Evolutionary conservation across 2,888 invertebrate genomes (phyloP), one percentile per base, ranked within the genome.

Genomic region (Macrostomum cliftonense): DNA sequence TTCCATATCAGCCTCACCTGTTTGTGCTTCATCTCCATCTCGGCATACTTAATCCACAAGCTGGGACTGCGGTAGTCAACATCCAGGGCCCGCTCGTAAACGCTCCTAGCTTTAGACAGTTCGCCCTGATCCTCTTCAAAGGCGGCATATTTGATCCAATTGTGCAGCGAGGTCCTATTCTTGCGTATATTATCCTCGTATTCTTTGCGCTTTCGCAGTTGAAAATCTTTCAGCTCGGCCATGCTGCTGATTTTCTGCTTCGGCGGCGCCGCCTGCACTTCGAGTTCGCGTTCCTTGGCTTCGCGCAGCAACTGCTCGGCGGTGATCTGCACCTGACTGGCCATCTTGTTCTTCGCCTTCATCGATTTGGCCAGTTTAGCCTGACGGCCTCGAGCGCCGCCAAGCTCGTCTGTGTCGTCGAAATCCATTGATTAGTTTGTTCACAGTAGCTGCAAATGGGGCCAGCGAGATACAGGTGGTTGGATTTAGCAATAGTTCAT

Each of bases 51-150:
- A 45, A 97, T 75, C 97, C 97, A 99, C 58, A 97, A 73, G 54
- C 89, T 87, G 59, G 95, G 81, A 73, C 89, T 93, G 62, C 93
- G 78, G 67, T 95, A 91, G 62, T 97, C 95, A 54, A 95, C 89
- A 74, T 97, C 95, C 63, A 99, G 71, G 0, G 89, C 88, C 63
- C 97, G 77, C 67, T 97, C 97, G 75, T 87, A 97, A 45, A 99
- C 88, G 1, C 95, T 95, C 46, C 97, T 71, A 1, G 77, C 74
- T 53, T 77, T 73, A 55, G 42, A 84, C 43, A 93, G 81, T 72
- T 93, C 88, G 61, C 88, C 86, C 67, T 95, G 95, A 56, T 84
- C 87, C 67, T 97, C 97, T 72, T 99, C 97, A 95, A 95, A 99
- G 67, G 86, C 83, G 7, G 95, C 95, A 76, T 97, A 97, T 70